Evolutionary conservation across 92 coral and sea anemone species (phyloP).

Genomic region (Palythoa heliodiscus): DNA sequence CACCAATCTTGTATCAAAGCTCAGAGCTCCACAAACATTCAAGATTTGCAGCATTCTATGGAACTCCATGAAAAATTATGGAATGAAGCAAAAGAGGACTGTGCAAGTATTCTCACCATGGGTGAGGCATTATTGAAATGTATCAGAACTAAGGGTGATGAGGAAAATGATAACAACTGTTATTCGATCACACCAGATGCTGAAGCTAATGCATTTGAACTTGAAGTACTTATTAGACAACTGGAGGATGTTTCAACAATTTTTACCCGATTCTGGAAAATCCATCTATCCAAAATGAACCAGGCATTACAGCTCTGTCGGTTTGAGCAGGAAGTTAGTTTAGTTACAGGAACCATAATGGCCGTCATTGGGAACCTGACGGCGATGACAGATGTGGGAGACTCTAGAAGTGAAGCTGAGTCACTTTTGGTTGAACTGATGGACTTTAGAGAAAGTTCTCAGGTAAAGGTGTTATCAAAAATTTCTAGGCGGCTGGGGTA

Average conservation of each 20-base stretch:
- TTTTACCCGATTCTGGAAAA: conserved; percentile 79
- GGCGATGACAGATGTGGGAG: conserved; percentile 89
- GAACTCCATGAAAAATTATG: conserved; percentile 91
- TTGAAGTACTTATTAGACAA: conserved; percentile 65
- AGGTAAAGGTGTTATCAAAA: conserved; percentile 50
- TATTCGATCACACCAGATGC: conserved; percentile 65
- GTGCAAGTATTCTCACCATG: conserved; percentile 74
- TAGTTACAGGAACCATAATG: conserved; percentile 81
- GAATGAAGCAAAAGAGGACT: conserved; percentile 95
- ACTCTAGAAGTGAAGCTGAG: conserved; percentile 80
- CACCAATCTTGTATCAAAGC: conserved; percentile 65
- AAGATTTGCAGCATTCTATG: conserved; percentile 77
- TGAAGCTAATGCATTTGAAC: conserved; percentile 78
- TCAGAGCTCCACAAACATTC: conserved; percentile 68
- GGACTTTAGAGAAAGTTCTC: conserved; percentile 55
- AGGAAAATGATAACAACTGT: conserved; percentile 46
- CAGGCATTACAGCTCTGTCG: conserved; percentile 83
- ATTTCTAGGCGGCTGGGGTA: no score
- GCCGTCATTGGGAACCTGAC: conserved; percentile 75
- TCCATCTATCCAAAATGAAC: conserved; percentile 68
- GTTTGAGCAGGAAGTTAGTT: conserved; percentile 85
- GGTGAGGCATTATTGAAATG: conserved; percentile 84
- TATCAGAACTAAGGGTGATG: conserved; percentile 62
- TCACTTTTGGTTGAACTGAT: conserved; percentile 63
- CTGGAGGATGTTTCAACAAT: conserved; percentile 61